These are phyloP conservation scores for Vannuccia rotundouncinata DNA, from an alignment of 2,888 invertebrate genomes.

Conservation along the genomic window DNA sequence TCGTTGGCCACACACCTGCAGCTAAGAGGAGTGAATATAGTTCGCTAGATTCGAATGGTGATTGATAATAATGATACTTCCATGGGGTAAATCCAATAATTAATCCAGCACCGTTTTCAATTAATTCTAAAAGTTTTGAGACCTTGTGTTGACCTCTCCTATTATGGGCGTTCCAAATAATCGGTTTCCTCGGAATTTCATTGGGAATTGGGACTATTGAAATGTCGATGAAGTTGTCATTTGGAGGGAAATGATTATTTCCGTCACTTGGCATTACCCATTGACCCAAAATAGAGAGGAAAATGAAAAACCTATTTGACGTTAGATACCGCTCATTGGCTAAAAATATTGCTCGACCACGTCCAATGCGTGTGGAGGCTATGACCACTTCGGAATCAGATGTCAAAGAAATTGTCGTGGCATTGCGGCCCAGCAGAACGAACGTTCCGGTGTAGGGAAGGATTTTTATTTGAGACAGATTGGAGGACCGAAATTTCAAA, in stretches of 20 bases:
- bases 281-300: background rate
- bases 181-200: background rate
- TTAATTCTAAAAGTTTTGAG: background rate
- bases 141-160: background rate
- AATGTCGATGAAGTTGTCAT: background rate
- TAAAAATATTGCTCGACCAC: background rate
- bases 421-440: background rate
- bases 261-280: background rate
- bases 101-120: background rate
- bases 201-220: background rate
- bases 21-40: background rate
- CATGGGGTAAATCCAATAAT: background rate
- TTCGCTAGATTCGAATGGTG: background rate
- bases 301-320: background rate
- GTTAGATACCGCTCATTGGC: background rate
- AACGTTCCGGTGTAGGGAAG: background rate
- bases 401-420: background rate
- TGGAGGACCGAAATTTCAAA: background rate
- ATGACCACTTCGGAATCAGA: background rate
- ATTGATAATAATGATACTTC: background rate
- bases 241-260: background rate
- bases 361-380: background rate
- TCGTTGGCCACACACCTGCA: background rate
- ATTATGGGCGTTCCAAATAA: background rate
- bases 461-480: background rate